Percentiles rank a stretch among this genome's conserved stretches.
Conservation (phyloP, 2,113 vertebrate species). For the Scopus umbretta region DNA sequence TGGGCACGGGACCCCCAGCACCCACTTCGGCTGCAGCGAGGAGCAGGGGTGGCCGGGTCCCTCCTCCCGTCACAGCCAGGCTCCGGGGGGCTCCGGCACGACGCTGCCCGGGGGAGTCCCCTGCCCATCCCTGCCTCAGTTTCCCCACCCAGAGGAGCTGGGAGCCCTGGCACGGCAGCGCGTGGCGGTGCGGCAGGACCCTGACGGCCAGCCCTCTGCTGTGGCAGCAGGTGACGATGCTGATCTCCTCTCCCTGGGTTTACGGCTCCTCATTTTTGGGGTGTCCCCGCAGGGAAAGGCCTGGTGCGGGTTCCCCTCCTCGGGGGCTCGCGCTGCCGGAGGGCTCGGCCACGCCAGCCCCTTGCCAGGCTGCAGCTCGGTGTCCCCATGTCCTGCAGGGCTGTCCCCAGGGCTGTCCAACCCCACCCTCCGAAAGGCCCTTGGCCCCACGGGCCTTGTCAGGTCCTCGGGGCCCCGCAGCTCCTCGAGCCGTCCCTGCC, state of each 20-base stretch:
- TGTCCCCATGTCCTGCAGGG: not conserved
- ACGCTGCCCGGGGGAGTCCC: not conserved
- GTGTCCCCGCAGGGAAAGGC: not conserved
- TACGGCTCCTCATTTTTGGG: not conserved
- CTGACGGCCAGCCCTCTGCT: fast-evolving
- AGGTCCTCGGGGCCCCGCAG: not conserved
- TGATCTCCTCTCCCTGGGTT: not conserved
- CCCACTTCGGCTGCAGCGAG: not conserved
- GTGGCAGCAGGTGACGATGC: not conserved
- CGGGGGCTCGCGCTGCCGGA: fast-evolving
- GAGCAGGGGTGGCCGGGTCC: not conserved
- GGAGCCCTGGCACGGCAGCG: fast-evolving
- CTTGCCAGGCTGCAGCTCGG: not conserved
- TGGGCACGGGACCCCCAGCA: not conserved
- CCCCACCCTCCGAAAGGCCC: not conserved
- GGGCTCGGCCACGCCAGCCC: not conserved
- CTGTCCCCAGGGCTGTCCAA: not conserved
- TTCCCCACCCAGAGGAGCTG: not conserved
- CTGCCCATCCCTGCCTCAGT: not conserved
- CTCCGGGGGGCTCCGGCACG: fast-evolving
- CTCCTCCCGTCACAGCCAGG: not conserved
- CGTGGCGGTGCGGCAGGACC: not conserved
- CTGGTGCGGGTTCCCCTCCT: not conserved
- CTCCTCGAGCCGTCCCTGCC: not conserved
- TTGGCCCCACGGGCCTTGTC: not conserved